Percentiles rank a stretch among this genome's conserved stretches.
Conservation (phyloP, 2,113 vertebrate genomes). For the Thunnus thynnus region DNA sequence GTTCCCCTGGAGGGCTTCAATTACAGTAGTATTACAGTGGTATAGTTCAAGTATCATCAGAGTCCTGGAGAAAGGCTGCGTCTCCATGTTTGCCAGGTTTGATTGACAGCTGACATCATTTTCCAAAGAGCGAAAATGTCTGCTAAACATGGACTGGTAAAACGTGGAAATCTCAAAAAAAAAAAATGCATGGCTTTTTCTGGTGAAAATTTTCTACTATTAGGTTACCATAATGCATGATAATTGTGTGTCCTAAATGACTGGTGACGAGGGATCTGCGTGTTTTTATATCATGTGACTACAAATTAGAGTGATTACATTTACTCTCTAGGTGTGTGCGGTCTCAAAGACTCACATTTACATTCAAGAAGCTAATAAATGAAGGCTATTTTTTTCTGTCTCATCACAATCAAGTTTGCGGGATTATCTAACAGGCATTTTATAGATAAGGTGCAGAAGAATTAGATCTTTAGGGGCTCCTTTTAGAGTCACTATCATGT, state of each 20-base stretch:
- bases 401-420: conserved; percentile 8
- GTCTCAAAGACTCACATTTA: conserved; percentile 38
- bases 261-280: background rate
- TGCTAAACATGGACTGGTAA: conserved; percentile 8
- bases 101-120: conserved; percentile 61
- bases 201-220: conserved; percentile 15
- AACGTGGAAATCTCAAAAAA: conserved; percentile 26
- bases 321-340: background rate
- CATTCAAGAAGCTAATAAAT: conserved; percentile 62
- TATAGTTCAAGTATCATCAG: conserved; percentile 73
- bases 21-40: conserved; percentile 9
- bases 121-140: conserved; percentile 39
- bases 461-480: background rate
- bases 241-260: background rate
- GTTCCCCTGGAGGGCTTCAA: conserved; percentile 57
- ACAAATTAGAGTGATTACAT: conserved; percentile 17
- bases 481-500: too few relatives aligned
- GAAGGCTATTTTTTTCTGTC: conserved; percentile 23
- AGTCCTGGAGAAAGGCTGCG: conserved; percentile 41
- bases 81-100: conserved; percentile 44
- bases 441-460: background rate
- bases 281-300: conserved; percentile 4
- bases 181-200: conserved; percentile 34
- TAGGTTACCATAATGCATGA: background rate
- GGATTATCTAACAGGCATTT: conserved; percentile 15